Evolutionary conservation across 37 sponge, comb jelly and placozoan genomes (phyloP).

Genomic region (Oscarella lobularis): DNA sequence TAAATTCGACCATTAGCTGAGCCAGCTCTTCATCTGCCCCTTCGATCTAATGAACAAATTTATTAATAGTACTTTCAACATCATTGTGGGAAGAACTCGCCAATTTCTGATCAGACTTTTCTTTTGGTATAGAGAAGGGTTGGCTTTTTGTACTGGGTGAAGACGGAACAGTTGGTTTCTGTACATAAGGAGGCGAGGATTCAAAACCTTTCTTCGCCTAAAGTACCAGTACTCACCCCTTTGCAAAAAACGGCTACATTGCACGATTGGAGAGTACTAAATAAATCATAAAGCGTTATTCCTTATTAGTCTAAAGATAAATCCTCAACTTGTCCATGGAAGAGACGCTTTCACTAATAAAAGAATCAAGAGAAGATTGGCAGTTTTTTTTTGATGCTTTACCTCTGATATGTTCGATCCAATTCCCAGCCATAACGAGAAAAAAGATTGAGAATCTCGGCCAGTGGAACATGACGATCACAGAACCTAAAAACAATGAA

Average conservation of each 20-base stretch:
- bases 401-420: background rate
- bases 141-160: too few species aligned
- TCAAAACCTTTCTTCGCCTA: too few species aligned
- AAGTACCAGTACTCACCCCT: background rate
- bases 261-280: background rate
- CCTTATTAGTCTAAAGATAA: background rate
- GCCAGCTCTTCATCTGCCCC: slow-evolving; percentile 1
- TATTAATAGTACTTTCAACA: background rate
- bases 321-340: background rate
- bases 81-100: background rate
- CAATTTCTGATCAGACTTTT: background rate
- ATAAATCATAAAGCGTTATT: background rate
- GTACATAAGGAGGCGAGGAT: background rate
- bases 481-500: background rate
- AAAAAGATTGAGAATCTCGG: background rate
- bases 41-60: background rate
- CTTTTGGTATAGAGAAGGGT: background rate
- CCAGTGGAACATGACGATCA: background rate
- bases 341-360: background rate
- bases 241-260: background rate
- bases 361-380: too few species aligned
- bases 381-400: background rate
- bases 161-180: too few species aligned
- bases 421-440: background rate
- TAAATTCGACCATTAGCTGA: background rate